A percentile compares a stretch with the other conserved stretches of the same genome.
Evolutionary conservation across 1,140 invertebrate genomes (phyloP).

Genomic region (Euglossa dilemma): DNA sequence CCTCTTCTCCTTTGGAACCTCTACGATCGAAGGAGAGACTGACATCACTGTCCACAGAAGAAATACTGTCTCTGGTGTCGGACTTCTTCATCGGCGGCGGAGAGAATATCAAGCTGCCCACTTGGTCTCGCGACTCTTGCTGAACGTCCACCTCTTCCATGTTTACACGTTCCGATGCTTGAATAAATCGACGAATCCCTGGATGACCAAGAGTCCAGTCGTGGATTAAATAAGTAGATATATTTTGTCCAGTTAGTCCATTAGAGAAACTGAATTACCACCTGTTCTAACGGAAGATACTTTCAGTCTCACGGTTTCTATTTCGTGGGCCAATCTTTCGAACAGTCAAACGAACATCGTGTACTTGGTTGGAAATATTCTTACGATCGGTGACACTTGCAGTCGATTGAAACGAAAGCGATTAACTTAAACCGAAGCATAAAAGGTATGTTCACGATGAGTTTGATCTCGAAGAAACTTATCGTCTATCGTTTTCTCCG

Average conservation of each 20-base stretch:
- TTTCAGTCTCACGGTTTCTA: not conserved
- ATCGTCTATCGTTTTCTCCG: not conserved
- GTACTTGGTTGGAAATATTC: not conserved
- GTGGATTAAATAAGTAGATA: not conserved
- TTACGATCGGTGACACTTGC: not conserved
- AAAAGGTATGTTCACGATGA: not conserved
- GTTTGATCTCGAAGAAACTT: not conserved
- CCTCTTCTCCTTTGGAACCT: slow-evolving; percentile 82
- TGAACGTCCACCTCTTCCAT: slow-evolving; percentile 75
- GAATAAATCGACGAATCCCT: not conserved
- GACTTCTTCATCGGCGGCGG: slow-evolving; percentile 83
- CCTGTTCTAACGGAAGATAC: not conserved
- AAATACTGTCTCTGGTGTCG: slow-evolving; percentile 85
- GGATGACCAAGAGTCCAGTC: not conserved
- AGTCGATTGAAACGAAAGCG: not conserved
- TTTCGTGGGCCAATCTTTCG: not conserved
- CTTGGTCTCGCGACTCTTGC: slow-evolving; percentile 74
- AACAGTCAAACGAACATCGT: not conserved
- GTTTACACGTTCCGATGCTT: not conserved
- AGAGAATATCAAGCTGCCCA: slow-evolving; percentile 73
- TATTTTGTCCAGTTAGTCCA: not conserved
- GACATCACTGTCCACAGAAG: slow-evolving; percentile 86
- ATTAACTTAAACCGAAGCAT: not conserved
- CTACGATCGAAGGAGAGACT: slow-evolving; percentile 83
- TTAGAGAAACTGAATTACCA: not conserved